Evolutionary conservation across 2,888 invertebrate species (phyloP).

Genomic region (Dermolepida albohirtum): DNA sequence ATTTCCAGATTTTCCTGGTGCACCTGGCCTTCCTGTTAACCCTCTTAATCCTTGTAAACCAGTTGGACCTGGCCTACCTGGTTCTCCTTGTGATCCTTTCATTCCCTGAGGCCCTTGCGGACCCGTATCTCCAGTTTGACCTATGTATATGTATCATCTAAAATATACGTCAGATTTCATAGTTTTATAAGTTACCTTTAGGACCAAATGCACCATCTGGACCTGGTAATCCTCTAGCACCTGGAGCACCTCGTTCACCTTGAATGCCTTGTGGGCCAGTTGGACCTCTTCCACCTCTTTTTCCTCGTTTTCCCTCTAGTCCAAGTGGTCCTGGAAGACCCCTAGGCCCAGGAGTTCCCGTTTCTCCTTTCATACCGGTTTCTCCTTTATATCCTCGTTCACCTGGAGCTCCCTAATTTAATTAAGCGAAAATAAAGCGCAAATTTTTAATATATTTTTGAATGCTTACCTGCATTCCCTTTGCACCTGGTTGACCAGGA

Average conservation of each 20-base stretch:
- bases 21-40: conserved; percentile 76
- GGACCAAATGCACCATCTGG: conserved; percentile 80
- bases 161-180: neutral
- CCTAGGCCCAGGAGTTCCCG: conserved; percentile 78
- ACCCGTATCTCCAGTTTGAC: conserved; percentile 80
- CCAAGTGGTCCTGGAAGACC: conserved; percentile 82
- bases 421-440: neutral
- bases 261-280: conserved; percentile 77
- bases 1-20: conserved; percentile 76
- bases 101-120: conserved; percentile 73
- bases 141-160: conserved; percentile 51
- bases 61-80: conserved; percentile 70
- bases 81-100: conserved; percentile 73
- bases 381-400: conserved; percentile 87
- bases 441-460: neutral
- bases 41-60: conserved; percentile 73
- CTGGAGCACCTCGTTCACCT: conserved; percentile 79
- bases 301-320: conserved; percentile 85
- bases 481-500: conserved; percentile 78
- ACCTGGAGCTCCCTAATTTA: conserved; percentile 76
- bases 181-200: conserved; percentile 68
- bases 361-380: conserved; percentile 79
- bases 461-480: conserved; percentile 76
- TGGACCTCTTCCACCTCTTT: conserved; percentile 82
- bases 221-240: conserved; percentile 78